These are phyloP conservation scores for Trichonephila inaurata DNA, from an alignment of 1,140 invertebrate genomes.

Conservation along the genomic window DNA sequence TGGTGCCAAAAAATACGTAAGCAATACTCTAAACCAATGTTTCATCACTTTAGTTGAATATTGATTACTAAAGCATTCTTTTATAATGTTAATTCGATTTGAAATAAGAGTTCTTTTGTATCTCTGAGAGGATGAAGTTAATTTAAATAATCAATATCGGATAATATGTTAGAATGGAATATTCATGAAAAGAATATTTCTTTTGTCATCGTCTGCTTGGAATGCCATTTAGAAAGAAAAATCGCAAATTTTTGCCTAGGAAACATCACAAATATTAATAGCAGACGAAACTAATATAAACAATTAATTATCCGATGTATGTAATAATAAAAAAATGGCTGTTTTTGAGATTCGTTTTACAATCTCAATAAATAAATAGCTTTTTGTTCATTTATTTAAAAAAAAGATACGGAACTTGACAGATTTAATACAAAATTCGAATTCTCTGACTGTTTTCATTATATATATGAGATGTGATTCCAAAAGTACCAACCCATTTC, in stretches of 20 bases:
- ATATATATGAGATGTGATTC: not conserved
- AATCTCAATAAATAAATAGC: not conserved
- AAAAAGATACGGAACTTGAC: not conserved
- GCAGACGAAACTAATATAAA: not conserved
- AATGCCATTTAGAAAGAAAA: not conserved
- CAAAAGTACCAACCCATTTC: not conserved
- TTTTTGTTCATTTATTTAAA: not conserved
- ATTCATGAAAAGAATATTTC: not conserved
- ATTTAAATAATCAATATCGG: constrained; percentile 17
- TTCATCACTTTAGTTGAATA: not conserved
- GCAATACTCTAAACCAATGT: not conserved
- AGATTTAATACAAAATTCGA: not conserved
- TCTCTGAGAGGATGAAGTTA: not conserved
- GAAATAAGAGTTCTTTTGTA: not conserved
- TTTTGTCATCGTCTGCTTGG: not conserved
- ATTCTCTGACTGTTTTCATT: constrained; percentile 27
- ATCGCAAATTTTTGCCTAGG: not conserved
- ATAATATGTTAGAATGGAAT: not conserved
- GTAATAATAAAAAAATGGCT: not conserved
- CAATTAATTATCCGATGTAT: not conserved
- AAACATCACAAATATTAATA: constrained; percentile 23
- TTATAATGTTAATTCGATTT: not conserved
- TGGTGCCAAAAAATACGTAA: not conserved
- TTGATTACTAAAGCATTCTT: not conserved
- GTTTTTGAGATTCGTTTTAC: not conserved